Evolutionary conservation across 2,797 vertebrate genomes (phyloP).

Genomic region (Poliocrania exsul): DNA sequence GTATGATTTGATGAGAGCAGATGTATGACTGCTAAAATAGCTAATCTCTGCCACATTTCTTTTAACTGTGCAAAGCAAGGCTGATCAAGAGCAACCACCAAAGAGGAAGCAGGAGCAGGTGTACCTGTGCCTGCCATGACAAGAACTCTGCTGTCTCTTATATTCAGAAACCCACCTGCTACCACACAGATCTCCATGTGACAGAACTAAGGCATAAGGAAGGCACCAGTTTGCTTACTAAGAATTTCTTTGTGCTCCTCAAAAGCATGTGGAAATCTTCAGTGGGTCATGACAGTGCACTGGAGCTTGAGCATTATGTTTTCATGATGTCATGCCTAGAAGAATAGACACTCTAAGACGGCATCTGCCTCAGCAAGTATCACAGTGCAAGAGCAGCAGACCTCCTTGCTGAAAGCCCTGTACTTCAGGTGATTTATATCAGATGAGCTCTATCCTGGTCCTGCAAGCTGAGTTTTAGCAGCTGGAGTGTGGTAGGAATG

Average conservation of each 20-base stretch:
- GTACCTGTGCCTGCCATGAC: background rate
- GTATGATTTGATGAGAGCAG: background rate
- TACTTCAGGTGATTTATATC: background rate
- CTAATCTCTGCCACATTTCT: background rate
- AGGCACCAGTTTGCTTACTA: background rate
- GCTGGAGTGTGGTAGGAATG: background rate
- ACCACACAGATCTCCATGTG: background rate
- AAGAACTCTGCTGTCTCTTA: background rate
- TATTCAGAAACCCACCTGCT: slow-evolving; percentile 13
- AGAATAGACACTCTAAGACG: background rate
- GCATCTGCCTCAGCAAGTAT: background rate
- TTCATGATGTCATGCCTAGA: background rate
- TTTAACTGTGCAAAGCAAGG: background rate
- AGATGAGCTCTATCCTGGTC: background rate
- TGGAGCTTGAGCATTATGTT: background rate
- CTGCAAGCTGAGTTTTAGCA: background rate
- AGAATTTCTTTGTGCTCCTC: background rate
- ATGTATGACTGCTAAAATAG: background rate
- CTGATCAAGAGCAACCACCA: slow-evolving; percentile 13
- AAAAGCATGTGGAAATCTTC: background rate
- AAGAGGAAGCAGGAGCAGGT: background rate
- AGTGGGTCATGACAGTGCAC: background rate
- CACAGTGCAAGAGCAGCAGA: background rate
- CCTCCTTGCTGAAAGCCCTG: background rate
- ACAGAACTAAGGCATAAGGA: background rate